phyloP scores from a whole-genome alignment of 2,888 invertebrate species.

The Cantharis lateralis region DNA sequence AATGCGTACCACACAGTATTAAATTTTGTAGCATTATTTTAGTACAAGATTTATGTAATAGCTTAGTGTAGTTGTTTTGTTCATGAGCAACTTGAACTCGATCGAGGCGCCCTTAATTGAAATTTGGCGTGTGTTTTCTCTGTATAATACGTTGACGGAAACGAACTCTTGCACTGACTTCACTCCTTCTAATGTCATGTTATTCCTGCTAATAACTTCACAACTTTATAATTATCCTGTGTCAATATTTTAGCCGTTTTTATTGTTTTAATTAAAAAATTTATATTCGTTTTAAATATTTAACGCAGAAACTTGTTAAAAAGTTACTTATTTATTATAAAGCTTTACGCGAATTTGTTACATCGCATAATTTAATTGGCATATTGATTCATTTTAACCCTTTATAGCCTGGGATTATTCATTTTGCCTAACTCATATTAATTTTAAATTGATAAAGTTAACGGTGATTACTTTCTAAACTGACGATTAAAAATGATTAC shows the following conservation, averaged over 20 bases:
- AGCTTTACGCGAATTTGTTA: conserved; percentile 14
- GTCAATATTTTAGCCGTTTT: conserved; percentile 9
- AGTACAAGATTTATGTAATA: conserved; percentile 44
- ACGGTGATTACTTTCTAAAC: conserved; percentile 13
- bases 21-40: conserved; percentile 40
- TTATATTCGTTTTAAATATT: not conserved
- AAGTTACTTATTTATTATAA: not conserved
- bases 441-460: conserved; percentile 37
- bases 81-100: conserved; percentile 44
- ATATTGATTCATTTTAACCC: conserved; percentile 43
- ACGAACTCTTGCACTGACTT: conserved; percentile 37
- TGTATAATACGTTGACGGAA: conserved; percentile 40
- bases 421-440: conserved; percentile 47
- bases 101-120: conserved; percentile 48
- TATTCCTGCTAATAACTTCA: conserved; percentile 21
- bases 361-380: conserved; percentile 40
- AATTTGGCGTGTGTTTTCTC: conserved; percentile 45
- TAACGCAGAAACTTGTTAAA: not conserved
- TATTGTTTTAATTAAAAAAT: not conserved
- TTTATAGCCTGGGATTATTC: conserved; percentile 42
- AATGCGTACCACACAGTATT: conserved; percentile 34
- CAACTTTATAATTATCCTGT: conserved; percentile 21
- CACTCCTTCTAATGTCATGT: conserved; percentile 32
- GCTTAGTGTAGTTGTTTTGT: conserved; percentile 43
- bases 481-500: not conserved